Percentiles rank a stretch among this genome's conserved stretches.
These are phyloP conservation scores for Oncorhynchus keta DNA, from an alignment of 2,113 vertebrate species.

Conservation along the genomic window DNA sequence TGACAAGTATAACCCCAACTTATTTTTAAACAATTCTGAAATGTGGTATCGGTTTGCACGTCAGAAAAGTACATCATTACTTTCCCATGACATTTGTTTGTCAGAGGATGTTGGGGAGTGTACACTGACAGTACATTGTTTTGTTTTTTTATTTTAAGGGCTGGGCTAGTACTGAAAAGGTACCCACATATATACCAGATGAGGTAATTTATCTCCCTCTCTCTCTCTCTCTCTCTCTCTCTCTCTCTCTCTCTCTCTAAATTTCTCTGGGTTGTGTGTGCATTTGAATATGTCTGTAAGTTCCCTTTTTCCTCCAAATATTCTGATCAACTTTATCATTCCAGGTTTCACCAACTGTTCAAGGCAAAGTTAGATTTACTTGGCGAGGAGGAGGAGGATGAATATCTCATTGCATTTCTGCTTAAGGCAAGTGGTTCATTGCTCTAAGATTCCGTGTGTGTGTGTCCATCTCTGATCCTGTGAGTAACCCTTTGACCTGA, in stretches of 20 bases:
- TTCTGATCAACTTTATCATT: slow-evolving; percentile 37
- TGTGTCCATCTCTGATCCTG: not conserved
- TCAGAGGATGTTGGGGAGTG: not conserved
- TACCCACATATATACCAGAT: slow-evolving; percentile 68
- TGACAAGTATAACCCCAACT: no score
- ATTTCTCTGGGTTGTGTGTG: not conserved
- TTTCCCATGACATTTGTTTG: not conserved
- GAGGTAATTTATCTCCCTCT: slow-evolving; percentile 57
- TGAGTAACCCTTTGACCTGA: not conserved
- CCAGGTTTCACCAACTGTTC: slow-evolving; percentile 77
- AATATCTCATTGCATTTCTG: slow-evolving; percentile 73
- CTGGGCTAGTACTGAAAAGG: slow-evolving; percentile 64
- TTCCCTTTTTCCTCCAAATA: not conserved
- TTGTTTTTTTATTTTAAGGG: slow-evolving; percentile 58
- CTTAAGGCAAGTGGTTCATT: slow-evolving; percentile 68
- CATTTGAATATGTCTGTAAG: not conserved
- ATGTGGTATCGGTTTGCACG: no score
- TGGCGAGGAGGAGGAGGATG: slow-evolving; percentile 63
- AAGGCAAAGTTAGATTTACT: slow-evolving; percentile 79
- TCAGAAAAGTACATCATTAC: not conserved
- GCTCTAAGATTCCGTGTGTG: not conserved
- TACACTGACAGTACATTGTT: not conserved
- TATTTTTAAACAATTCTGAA: no score
- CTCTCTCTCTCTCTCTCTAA: not conserved
- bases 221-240: no score